phyloP scores from a whole-genome alignment of 2,888 invertebrate genomes.

The Aspidapion aeneum region DNA sequence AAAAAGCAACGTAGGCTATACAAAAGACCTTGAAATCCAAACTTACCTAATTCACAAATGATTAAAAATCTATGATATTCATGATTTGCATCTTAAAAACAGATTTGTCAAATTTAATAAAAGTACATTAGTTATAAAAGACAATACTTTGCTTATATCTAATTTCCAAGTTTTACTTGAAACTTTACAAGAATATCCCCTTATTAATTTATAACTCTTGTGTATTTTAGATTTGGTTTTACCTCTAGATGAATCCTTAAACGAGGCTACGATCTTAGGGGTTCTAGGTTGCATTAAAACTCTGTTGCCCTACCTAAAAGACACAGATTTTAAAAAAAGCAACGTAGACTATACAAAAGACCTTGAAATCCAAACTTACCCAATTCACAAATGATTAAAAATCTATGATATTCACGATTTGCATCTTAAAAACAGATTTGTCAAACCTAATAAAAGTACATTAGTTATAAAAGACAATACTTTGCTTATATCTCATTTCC shows the following conservation, averaged over 20 bases:
- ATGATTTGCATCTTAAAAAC: constrained; percentile 65
- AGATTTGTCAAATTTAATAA: too few relatives aligned
- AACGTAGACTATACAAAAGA: constrained; percentile 29
- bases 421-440: constrained; percentile 63
- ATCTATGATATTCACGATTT: constrained; percentile 74
- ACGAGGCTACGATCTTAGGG: constrained; percentile 57
- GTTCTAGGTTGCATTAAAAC: constrained; percentile 62
- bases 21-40: constrained; percentile 36
- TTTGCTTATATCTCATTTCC: too few relatives aligned
- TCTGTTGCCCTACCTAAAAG: constrained; percentile 55
- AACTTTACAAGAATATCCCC: too few relatives aligned
- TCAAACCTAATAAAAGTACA: too few relatives aligned
- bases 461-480: too few relatives aligned
- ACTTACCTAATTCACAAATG: constrained; percentile 28
- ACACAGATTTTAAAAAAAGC: constrained; percentile 32
- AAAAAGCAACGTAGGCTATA: constrained; percentile 28
- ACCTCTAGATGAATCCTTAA: constrained; percentile 43
- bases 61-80: constrained; percentile 66
- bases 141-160: too few relatives aligned
- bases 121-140: too few relatives aligned
- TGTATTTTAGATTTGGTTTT: constrained; percentile 42
- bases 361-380: constrained; percentile 32
- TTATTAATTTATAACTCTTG: too few relatives aligned
- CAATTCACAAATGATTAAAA: constrained; percentile 39
- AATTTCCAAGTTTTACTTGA: too few relatives aligned